Evolutionary conservation across 1,140 invertebrate species (phyloP), one percentile per base, ranked within the genome.

Genomic region (Parasteatoda tepidariorum): DNA sequence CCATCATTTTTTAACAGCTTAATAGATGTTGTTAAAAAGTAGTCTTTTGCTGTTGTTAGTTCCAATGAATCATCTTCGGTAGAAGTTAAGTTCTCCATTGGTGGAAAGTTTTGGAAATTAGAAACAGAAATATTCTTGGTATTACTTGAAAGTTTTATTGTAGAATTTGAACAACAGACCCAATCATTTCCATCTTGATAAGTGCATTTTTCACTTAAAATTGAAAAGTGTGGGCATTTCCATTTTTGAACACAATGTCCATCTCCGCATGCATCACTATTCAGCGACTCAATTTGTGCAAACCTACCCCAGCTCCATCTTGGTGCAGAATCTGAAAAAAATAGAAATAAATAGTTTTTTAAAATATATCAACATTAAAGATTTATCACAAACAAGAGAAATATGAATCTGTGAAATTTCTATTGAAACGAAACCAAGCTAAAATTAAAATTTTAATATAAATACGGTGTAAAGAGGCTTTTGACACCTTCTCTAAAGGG

Each of bases 241-340:
- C 9, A 22, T 24, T 24, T 13, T 59, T 2, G 3, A 7, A 59
- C 57, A 1, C 57, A 59, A n/a, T 22, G 13, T 24, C n/a, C 57
- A 85, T 96, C 26, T 5, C 22, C n/a, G 0, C 26, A 3, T 22
- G 11, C 22, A 67, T 67, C 22, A 67, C 11, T 26, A 22, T 4
- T 67, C 24, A 5, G 9, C 24, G n/a, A 22, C 9, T 59, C 57
- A 0, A 24, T n/a, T 24, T 59, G 18, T 22, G 2, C 24, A 59
- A 26, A 26, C 24, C 9, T 2, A 24, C 3, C n/a, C 24, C n/a
- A 59, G 9, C 57, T 59, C 57, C 57, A 59, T 59, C 57, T 59
- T 24, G 7, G 7, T 9, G 24, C 3, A 26, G 57, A n/a, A 24
- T 22, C 57, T 59, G 7, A 24, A 2, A 11, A 24, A 48, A 48